A percentile compares a stretch with the other conserved stretches of the same genome.
These are phyloP conservation scores for Himalopsyche tibetana DNA, from an alignment of 2,888 invertebrate species.

Conservation along the genomic window DNA sequence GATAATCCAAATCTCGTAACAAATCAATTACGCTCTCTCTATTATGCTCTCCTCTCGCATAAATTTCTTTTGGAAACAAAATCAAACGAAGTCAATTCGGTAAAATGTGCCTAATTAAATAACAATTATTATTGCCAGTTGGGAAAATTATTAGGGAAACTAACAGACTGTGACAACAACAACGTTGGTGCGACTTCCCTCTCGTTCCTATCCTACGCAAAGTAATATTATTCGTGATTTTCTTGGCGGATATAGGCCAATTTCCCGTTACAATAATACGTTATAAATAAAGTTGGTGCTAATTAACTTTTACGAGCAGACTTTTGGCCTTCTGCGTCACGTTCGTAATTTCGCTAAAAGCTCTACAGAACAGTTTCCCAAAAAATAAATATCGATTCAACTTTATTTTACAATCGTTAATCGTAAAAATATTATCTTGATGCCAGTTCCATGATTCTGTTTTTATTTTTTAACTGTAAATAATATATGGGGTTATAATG, in stretches of 20 bases:
- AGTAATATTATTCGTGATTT: slow-evolving; percentile 6
- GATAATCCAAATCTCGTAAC: too few relatives aligned
- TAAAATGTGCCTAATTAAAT: too few relatives aligned
- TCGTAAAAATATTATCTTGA: not conserved
- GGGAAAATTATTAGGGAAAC: too few relatives aligned
- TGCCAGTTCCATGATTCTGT: too few relatives aligned
- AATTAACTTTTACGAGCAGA: slow-evolving; percentile 20
- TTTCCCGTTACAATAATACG: slow-evolving; percentile 32
- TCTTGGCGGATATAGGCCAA: slow-evolving; percentile 36
- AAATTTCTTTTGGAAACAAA: too few relatives aligned
- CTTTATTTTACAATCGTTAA: slow-evolving; percentile 9
- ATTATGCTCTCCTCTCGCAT: too few relatives aligned
- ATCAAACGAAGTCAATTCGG: too few relatives aligned
- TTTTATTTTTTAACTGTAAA: too few relatives aligned
- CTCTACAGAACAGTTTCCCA: not conserved
- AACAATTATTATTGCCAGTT: too few relatives aligned
- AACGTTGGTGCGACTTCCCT: not conserved
- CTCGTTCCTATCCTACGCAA: not conserved
- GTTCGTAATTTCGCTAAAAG: slow-evolving; percentile 4
- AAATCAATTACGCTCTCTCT: too few relatives aligned
- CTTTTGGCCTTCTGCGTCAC: slow-evolving; percentile 10
- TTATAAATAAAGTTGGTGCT: slow-evolving; percentile 21
- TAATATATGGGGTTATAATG: too few relatives aligned
- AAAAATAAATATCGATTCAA: not conserved
- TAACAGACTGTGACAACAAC: not conserved